These are phyloP conservation scores for Brachyopa scutellaris DNA, from an alignment of 2,888 invertebrate species.

Conservation along the genomic window DNA sequence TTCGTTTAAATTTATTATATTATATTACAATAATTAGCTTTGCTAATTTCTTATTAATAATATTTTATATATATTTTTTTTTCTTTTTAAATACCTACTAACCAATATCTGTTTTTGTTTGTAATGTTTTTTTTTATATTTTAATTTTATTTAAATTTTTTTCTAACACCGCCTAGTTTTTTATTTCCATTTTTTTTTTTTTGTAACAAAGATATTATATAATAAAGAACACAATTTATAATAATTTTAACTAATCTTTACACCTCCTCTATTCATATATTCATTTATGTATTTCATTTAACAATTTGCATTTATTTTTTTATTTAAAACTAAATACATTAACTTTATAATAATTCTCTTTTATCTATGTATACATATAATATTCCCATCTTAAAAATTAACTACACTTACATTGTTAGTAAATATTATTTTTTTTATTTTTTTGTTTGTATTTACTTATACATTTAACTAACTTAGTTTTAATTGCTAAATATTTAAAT, in stretches of 20 bases:
- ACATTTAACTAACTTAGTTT: slow-evolving; percentile 52
- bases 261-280: background rate
- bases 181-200: slow-evolving; percentile 61
- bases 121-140: slow-evolving; percentile 7
- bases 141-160: slow-evolving; percentile 28
- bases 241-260: slow-evolving; percentile 39
- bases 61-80: slow-evolving; percentile 18
- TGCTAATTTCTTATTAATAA: slow-evolving; percentile 77
- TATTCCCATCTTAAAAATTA: slow-evolving; percentile 33
- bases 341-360: slow-evolving; percentile 45
- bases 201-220: slow-evolving; percentile 59
- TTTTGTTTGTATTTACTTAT: slow-evolving; percentile 20
- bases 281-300: slow-evolving; percentile 19
- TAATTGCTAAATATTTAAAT: slow-evolving; percentile 47
- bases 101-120: slow-evolving; percentile 33
- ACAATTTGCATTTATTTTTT: slow-evolving; percentile 16
- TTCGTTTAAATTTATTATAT: slow-evolving; percentile 33
- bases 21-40: slow-evolving; percentile 80
- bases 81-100: slow-evolving; percentile 26
- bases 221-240: slow-evolving; percentile 65
- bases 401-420: slow-evolving; percentile 42
- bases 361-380: slow-evolving; percentile 17
- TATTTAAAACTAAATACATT: slow-evolving; percentile 27
- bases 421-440: slow-evolving; percentile 7
- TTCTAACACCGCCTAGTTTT: slow-evolving; percentile 40